Evolutionary conservation across 2,888 invertebrate species (phyloP), one percentile per base, ranked within the genome.

Genomic region (Cosmopolites sordidus): DNA sequence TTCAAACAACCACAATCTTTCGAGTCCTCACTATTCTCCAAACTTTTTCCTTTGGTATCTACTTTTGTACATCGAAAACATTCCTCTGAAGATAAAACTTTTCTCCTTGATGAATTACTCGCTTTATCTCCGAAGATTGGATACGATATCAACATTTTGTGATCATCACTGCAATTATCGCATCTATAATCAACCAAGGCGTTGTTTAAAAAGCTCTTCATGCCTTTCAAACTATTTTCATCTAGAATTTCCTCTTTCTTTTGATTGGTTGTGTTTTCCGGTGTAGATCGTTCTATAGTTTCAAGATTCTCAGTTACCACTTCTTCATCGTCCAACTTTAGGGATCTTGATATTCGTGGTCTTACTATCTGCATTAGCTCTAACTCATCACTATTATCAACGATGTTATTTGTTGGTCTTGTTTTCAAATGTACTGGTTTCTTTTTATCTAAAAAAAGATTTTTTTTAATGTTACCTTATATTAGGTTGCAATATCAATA

Each of bases 121-220:
- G 11, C 12, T 0, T 30, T 29, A 2, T 33, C 42, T 9, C 33
- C 16, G 11, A 42, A 40, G 11, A 62, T 48, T 5, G 64, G 64
- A 43, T 66, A 64, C 5, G 62, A 54, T 5, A 64, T 59, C 15
- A 64, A 42, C 6, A 59, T 49, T 40, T 58, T 59, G 0, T 54
- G 49, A 17, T 56, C 48, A 12, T 55, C 48, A 0, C 52, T 47
- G 22, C 58, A 60, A 16, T 57, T 58, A 27, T 51, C 38, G 29
- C 61, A 58, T n/a, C 49, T 47, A 16, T 61, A 61, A 9, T 58
- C 60, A 18, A 64, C 51, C 27, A 57, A 43, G 14, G 56, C 59
- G 16, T 52, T 45, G 33, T 57, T 56, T 27, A 60, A 50, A 48
- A 60, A 52, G 4, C 8, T 49, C 14, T 15, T 40, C 27, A 43